These are phyloP conservation scores for Drosophila meridionalis DNA, from an alignment of 2,888 invertebrate species.

Conservation along the genomic window DNA sequence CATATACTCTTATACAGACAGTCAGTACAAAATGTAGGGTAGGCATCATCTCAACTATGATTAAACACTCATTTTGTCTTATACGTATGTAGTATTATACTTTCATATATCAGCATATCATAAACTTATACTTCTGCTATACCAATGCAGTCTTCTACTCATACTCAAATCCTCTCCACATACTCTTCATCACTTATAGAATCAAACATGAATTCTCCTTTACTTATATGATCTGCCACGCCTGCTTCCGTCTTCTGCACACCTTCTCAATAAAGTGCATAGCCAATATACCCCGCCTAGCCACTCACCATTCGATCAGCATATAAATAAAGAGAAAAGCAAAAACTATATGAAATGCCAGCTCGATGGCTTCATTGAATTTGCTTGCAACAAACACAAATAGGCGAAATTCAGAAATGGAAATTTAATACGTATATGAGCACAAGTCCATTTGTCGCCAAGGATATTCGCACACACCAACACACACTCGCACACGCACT, in stretches of 20 bases:
- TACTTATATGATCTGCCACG: neutral
- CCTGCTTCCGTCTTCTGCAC: neutral
- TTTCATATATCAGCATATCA: neutral
- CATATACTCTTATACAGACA: neutral
- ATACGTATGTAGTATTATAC: neutral
- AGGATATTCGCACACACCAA: conserved; percentile 57
- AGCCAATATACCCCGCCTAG: neutral
- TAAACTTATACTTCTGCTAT: neutral
- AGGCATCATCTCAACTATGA: no score
- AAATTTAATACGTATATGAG: conserved; percentile 67
- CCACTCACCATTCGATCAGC: neutral
- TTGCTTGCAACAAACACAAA: conserved; percentile 47
- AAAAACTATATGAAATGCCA: conserved; percentile 51
- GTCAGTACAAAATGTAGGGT: no score
- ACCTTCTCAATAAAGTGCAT: neutral
- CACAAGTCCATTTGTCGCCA: conserved; percentile 61
- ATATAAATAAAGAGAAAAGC: conserved; percentile 29
- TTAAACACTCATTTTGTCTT: neutral
- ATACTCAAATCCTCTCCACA: neutral
- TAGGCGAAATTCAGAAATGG: conserved; percentile 54
- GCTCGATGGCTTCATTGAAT: conserved; percentile 64
- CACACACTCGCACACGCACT: conserved; percentile 25
- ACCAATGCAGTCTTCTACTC: neutral
- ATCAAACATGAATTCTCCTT: no score
- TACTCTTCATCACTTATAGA: no score